Evolutionary conservation across 2,797 vertebrate species (phyloP), one percentile per base, ranked within the genome.

Genomic region (Pangasius macronema): DNA sequence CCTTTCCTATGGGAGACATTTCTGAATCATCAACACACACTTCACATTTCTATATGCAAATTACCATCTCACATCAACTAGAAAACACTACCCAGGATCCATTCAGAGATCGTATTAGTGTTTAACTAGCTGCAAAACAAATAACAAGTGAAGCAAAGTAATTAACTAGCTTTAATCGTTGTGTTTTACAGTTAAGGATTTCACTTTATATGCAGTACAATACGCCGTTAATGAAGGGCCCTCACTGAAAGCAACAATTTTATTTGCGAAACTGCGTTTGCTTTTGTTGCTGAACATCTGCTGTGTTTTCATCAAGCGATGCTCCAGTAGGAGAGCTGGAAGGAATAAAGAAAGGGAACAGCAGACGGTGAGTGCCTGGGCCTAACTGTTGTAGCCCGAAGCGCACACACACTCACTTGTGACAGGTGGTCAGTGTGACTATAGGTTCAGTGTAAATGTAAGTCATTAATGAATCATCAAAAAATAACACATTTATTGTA

Each of bases 241-340:
- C 42, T 73, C 13, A 27, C 46, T 46, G 55, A 59, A 63, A 42
- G 63, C 73, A 80, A 70, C 86, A 70, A 59, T 67, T 84, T 87
- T 42, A 70, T 84, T 83, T 42, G 11, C 20, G 46, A 53, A 79
- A 39, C 20, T 18, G 61, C 18, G 18, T 76, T 83, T 7, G 55
- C 80, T 77, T 77, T 87, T 84, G 82, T 77, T 79, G 36, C 39
- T 7, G 73, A 87, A 87, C 81, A 87, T 87, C 86, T 84, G 86
- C 82, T 84, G 49, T 46, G 72, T 55, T 49, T 65, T 18, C n/a
- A 27, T 36, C 57, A 84, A 55, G 30, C 27, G 49, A 72, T 6
- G 49, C 49, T 61, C 33, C 27, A 42, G 76, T 30, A 46, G 53
- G 16, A 80, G 75, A 79, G 75, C 76, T 39, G 49, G 51, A 81